Evolutionary conservation across 2,888 invertebrate species (phyloP).

Genomic region (Eueremaeus valkanovi): DNA sequence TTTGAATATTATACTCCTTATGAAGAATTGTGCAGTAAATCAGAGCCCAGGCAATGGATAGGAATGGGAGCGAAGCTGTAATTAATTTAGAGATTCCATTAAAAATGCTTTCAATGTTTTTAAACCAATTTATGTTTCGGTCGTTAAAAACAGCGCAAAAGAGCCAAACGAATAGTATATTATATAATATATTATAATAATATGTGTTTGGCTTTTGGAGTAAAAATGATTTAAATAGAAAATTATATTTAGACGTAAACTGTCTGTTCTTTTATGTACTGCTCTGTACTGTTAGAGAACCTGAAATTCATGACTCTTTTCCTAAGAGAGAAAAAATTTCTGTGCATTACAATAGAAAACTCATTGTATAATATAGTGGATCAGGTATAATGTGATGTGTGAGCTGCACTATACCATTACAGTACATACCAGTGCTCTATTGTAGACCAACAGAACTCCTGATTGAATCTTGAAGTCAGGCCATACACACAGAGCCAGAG

Average conservation of each 20-base stretch:
- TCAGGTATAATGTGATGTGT: not conserved
- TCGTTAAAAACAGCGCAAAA: not conserved
- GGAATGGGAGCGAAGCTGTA: not conserved
- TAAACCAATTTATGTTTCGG: not conserved
- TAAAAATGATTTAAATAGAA: not conserved
- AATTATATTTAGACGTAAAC: not conserved
- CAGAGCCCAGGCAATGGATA: not conserved
- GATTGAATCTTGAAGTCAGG: slow-evolving; percentile 25
- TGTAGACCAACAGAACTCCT: not conserved
- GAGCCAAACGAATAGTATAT: too few relatives aligned
- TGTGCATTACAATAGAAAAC: not conserved
- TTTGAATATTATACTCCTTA: not conserved
- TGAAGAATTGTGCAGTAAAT: not conserved
- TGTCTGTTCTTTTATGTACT: not conserved
- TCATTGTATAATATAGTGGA: not conserved
- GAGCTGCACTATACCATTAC: too few relatives aligned
- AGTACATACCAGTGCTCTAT: not conserved
- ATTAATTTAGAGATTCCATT: not conserved
- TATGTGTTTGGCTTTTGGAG: not conserved
- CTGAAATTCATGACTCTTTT: not conserved
- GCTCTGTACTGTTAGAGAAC: not conserved
- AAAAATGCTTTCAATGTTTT: not conserved
- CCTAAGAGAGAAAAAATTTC: not conserved
- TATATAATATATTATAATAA: not conserved
- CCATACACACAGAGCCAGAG: too few relatives aligned